Percentiles rank a stretch among this genome's conserved stretches.
Evolutionary conservation across 2,797 vertebrate species (phyloP).

Genomic region (Crenuchus spilurus): DNA sequence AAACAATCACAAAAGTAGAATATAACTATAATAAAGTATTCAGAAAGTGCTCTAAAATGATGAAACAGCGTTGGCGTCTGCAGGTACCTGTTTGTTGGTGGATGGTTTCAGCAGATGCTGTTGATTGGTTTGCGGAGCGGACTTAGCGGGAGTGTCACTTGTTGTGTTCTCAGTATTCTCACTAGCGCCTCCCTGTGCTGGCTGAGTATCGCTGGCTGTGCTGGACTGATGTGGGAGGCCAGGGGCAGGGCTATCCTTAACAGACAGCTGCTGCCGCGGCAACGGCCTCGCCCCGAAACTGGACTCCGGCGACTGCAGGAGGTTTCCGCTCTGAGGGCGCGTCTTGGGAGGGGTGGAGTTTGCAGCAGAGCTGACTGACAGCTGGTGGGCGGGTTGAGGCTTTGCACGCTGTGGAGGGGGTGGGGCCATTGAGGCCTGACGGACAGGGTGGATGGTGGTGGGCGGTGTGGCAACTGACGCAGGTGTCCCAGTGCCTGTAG

Average conservation of each 20-base stretch:
- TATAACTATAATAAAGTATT: no score
- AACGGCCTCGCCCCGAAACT: slow-evolving; percentile 79
- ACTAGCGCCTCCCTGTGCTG: slow-evolving; percentile 61
- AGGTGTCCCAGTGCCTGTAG: slow-evolving; percentile 77
- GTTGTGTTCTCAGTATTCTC: slow-evolving; percentile 74
- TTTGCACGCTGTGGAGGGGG: slow-evolving; percentile 79
- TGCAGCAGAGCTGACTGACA: slow-evolving; percentile 85
- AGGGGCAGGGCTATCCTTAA: slow-evolving; percentile 80
- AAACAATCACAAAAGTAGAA: no score
- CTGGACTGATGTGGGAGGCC: slow-evolving; percentile 82
- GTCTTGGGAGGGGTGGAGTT: slow-evolving; percentile 78
- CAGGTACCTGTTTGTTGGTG: slow-evolving; percentile 85
- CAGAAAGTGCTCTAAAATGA: no score
- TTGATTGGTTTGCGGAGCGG: slow-evolving; percentile 63
- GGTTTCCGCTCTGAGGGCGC: slow-evolving; percentile 92
- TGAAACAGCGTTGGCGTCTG: no score
- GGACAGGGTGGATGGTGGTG: slow-evolving; percentile 75
- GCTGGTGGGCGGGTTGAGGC: slow-evolving; percentile 81
- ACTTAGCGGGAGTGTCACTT: slow-evolving; percentile 65
- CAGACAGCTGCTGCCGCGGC: slow-evolving; percentile 67
- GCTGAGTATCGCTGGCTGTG: slow-evolving; percentile 74
- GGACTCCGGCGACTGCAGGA: slow-evolving; percentile 86
- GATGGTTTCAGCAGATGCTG: slow-evolving; percentile 86
- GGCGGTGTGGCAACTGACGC: slow-evolving; percentile 88
- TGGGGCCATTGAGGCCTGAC: slow-evolving; percentile 75